These are phyloP conservation scores for Ariopsis seemanni DNA, from an alignment of 2,113 vertebrate genomes.

Conservation along the genomic window DNA sequence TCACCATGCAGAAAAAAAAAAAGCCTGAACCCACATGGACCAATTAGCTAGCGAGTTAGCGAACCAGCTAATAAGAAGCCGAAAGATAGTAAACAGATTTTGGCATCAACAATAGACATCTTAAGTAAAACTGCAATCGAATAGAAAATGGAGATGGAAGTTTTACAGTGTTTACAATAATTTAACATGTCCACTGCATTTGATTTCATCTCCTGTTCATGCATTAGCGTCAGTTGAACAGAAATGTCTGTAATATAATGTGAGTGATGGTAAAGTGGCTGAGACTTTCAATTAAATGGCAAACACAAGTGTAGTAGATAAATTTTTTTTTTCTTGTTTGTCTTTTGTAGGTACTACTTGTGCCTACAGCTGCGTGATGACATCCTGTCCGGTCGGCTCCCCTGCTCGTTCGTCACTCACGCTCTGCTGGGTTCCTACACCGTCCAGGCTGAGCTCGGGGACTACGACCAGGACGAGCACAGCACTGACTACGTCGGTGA, in stretches of 20 bases:
- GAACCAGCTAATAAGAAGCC: not conserved
- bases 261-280: not conserved
- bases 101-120: not conserved
- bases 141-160: not conserved
- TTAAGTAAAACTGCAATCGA: not conserved
- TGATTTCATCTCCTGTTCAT: not conserved
- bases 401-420: conserved; percentile 96
- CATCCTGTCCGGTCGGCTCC: conserved; percentile 93
- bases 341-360: conserved; percentile 87
- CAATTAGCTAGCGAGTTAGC: not conserved
- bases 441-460: conserved; percentile 91
- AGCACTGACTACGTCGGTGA: conserved; percentile 87
- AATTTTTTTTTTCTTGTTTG: too few relatives aligned
- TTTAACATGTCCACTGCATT: not conserved
- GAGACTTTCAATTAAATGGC: not conserved
- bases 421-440: conserved; percentile 94
- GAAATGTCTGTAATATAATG: not conserved
- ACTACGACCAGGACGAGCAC: conserved; percentile 90
- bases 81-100: not conserved
- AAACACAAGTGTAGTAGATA: not conserved
- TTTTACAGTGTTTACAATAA: not conserved
- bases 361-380: conserved; percentile 97
- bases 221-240: not conserved
- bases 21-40: not conserved
- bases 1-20: not conserved